Evolutionary conservation across 2,797 vertebrate genomes (phyloP).

Genomic region (Ciconia nigra): DNA sequence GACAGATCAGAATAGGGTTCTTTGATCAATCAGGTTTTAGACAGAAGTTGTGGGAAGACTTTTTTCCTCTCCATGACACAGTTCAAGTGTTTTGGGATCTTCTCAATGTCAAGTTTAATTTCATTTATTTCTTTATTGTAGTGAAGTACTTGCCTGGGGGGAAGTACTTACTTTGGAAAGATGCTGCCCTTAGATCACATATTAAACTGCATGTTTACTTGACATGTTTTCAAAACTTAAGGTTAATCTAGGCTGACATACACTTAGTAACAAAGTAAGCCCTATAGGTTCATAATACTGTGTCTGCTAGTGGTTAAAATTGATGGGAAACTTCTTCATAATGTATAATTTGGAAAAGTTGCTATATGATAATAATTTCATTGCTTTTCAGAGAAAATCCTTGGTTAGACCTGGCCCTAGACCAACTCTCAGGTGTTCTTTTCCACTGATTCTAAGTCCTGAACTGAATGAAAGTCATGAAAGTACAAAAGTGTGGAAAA

Average conservation of each 20-base stretch:
- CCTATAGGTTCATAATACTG: not conserved
- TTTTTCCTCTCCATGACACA: not conserved
- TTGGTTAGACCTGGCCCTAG: not conserved
- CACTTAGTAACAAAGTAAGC: not conserved
- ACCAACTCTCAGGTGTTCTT: not conserved
- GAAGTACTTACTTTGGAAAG: conserved; percentile 11
- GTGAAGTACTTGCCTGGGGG: not conserved
- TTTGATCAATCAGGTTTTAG: conserved; percentile 20
- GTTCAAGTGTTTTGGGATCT: not conserved
- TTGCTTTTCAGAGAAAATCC: not conserved
- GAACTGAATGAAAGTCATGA: not conserved
- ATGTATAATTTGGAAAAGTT: not conserved
- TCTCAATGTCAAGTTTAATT: conserved; percentile 37
- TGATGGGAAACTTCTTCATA: not conserved
- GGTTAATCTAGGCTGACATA: not conserved
- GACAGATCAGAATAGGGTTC: not conserved
- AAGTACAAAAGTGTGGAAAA: not conserved
- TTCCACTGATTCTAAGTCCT: not conserved
- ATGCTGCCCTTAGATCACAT: not conserved
- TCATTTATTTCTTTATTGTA: not conserved
- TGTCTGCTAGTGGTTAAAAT: not conserved
- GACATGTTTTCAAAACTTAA: not conserved
- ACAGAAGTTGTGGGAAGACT: not conserved
- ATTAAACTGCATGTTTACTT: not conserved
- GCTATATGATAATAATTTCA: not conserved